These are phyloP conservation scores for Chloroceryle inda DNA, from an alignment of 2,797 vertebrate genomes.

Conservation along the genomic window DNA sequence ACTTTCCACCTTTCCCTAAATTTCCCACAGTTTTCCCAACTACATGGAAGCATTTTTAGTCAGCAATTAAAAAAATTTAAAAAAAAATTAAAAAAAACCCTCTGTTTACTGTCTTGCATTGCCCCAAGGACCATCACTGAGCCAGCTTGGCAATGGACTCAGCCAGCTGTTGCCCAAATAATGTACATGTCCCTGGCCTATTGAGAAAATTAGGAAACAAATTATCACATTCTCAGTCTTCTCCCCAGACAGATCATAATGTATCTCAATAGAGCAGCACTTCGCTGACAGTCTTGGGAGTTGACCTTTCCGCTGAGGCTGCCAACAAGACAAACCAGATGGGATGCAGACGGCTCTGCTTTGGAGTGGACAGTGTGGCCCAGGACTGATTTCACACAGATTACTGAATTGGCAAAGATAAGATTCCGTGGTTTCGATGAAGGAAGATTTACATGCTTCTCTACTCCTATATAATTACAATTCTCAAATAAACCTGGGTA, in stretches of 20 bases:
- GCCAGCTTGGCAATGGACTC: neutral
- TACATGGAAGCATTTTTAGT: neutral
- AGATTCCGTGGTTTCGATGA: neutral
- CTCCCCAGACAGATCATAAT: neutral
- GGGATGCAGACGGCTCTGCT: rapidly evolving
- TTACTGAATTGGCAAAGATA: neutral
- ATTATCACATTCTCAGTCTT: neutral
- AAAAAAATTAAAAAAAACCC: no score
- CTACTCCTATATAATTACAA: neutral
- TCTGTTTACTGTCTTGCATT: neutral
- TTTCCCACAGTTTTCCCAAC: neutral
- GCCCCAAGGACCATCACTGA: neutral
- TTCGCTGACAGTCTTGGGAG: neutral
- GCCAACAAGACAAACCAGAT: neutral
- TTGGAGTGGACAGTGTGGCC: rapidly evolving
- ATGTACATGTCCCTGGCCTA: neutral
- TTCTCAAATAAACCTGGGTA: neutral
- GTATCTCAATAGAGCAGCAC: neutral
- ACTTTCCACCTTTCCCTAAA: neutral
- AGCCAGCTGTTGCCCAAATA: constrained; percentile 1
- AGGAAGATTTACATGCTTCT: neutral
- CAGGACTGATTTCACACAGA: neutral
- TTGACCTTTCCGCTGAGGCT: neutral
- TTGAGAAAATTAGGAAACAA: constrained; percentile 15
- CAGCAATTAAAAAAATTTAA: neutral